Evolutionary conservation across 1,140 invertebrate species (phyloP), one percentile per base, ranked within the genome.

Genomic region (Drosophila mojavensis): DNA sequence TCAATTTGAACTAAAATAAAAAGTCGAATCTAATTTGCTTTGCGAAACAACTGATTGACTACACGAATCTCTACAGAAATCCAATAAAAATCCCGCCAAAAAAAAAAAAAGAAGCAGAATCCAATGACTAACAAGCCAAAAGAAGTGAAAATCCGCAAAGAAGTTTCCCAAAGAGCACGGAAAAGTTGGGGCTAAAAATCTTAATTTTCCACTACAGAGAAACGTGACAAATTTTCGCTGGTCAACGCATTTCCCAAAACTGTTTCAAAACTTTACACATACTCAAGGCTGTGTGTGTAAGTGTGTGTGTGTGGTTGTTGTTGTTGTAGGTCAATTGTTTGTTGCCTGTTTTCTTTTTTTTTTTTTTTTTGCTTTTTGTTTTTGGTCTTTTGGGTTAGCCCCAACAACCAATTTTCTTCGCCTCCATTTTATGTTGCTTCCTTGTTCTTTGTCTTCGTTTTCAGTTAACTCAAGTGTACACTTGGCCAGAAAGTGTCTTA

Each of bases 191-290:
- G 39, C 30, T 13, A 81, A 81, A 77, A 76, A 79, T 86, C 83
- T 88, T 79, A 86, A 86, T 86, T 86, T 82, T 82, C 72, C 53
- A 63, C 75, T 73, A 79, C 65, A 71, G 70, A 71, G 70, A 75
- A 76, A 86, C 83, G 83, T 86, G 83, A 86, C 83, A 88, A 65
- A 88, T 86, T 81, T 78, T 75, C 64, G 70, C 58, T 80, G 81
- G 78, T 50, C 58, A 30, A 30, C 47, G 58, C 73, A 71, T 53
- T 48, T 64, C 9, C 50, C 45, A 69, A 48, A 86, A 82, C 67
- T 70, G 71, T 70, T 64, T 17, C 43, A 24, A 39, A 85, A 81
- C 82, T 85, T 86, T 85, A 63, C 62, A 73, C 13, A 36, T 24
- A 15, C 10, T 17, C 43, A 36, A 2, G 9, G 6, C 6, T 33